Percentiles rank a stretch among this genome's conserved stretches.
Evolutionary conservation across 2,888 invertebrate genomes (phyloP).

Genomic region (Synanthedon vespiformis): DNA sequence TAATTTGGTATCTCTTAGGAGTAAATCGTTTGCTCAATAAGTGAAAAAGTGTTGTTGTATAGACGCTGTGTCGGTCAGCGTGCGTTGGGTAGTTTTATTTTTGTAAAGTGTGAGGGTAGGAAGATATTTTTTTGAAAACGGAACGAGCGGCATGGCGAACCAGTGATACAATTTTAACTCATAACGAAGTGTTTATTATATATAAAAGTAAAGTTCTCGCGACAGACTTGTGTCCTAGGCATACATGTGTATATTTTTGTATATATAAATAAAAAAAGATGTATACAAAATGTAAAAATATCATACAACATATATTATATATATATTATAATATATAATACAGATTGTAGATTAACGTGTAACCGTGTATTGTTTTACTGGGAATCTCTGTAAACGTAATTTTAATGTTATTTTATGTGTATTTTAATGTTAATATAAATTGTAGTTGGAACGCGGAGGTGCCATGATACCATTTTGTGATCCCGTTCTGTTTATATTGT

Average conservation of each 20-base stretch:
- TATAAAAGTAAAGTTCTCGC: slow-evolving; percentile 13
- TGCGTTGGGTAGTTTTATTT: background rate
- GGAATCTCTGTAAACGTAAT: slow-evolving; percentile 62
- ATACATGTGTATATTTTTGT: slow-evolving; percentile 63
- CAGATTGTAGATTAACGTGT: slow-evolving; percentile 30
- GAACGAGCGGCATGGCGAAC: slow-evolving; percentile 5
- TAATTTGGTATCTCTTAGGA: background rate
- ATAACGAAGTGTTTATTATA: slow-evolving; percentile 17
- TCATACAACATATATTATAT: slow-evolving; percentile 33
- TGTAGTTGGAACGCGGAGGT: slow-evolving; percentile 61
- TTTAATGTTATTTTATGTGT: slow-evolving; percentile 56
- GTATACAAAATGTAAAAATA: slow-evolving; percentile 54
- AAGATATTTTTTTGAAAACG: background rate
- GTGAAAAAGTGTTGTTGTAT: background rate
- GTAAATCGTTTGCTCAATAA: background rate
- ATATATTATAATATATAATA: slow-evolving; percentile 24
- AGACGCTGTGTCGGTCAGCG: background rate
- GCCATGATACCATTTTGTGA: slow-evolving; percentile 64
- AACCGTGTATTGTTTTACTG: slow-evolving; percentile 49
- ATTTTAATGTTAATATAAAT: slow-evolving; percentile 36
- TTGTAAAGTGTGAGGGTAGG: background rate
- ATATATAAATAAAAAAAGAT: slow-evolving; percentile 60
- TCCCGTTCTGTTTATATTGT: slow-evolving; percentile 24
- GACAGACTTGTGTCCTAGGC: slow-evolving; percentile 32
- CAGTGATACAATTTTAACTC: slow-evolving; percentile 30